A percentile compares a stretch with the other conserved stretches of the same genome.
Evolutionary conservation across 2,888 invertebrate genomes (phyloP).

Genomic region (Nephrotoma appendiculata): DNA sequence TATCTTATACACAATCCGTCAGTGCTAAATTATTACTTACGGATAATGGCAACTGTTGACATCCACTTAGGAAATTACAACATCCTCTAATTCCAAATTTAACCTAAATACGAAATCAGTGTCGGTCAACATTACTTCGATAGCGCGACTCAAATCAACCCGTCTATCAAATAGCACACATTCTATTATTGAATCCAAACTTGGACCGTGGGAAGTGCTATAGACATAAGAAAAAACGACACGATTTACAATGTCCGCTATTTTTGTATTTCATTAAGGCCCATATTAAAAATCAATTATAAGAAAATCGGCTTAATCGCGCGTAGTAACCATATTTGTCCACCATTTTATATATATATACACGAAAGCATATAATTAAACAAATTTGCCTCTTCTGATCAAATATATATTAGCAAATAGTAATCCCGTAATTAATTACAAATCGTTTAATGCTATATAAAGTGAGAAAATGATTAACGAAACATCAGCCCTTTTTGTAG

Average conservation of each 20-base stretch:
- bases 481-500: neutral
- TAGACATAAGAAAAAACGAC: neutral
- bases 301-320: neutral
- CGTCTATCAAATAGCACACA: neutral
- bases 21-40: too few relatives aligned
- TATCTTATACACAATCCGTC: too few relatives aligned
- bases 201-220: neutral
- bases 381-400: neutral
- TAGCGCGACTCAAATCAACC: neutral
- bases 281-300: neutral
- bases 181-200: neutral
- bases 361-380: neutral
- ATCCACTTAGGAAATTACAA: too few relatives aligned
- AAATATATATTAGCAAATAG: neutral
- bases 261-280: neutral
- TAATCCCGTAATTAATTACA: neutral
- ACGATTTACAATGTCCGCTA: neutral
- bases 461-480: neutral
- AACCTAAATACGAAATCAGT: too few relatives aligned
- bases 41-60: too few relatives aligned
- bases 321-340: neutral
- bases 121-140: too few relatives aligned
- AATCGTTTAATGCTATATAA: neutral
- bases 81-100: too few relatives aligned
- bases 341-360: neutral